Percentiles rank a stretch among this genome's conserved stretches.
Evolutionary conservation across 2,113 vertebrate genomes (phyloP).

Genomic region (Terrapene triunguis): DNA sequence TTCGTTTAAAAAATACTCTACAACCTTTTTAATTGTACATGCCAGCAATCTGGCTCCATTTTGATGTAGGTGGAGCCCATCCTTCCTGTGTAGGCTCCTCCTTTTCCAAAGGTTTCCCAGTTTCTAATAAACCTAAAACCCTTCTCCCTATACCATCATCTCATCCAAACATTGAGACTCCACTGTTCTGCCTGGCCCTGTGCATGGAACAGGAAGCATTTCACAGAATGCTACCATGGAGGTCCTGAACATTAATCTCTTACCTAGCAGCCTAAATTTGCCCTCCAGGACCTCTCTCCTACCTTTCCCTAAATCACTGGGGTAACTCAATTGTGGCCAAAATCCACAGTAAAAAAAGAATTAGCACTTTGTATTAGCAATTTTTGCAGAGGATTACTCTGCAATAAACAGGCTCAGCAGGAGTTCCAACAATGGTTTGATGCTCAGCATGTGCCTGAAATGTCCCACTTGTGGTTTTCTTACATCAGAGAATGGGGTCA

Average conservation of each 20-base stretch:
- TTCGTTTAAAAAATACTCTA: not conserved
- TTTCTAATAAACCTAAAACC: not conserved
- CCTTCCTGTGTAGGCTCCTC: not conserved
- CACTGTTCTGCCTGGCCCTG: not conserved
- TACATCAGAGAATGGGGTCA: not conserved
- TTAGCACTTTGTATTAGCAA: conserved; percentile 43
- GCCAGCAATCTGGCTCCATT: not conserved
- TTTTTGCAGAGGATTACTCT: conserved; percentile 68
- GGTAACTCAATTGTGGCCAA: conserved; percentile 9
- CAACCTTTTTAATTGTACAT: not conserved
- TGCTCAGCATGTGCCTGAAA: conserved; percentile 45
- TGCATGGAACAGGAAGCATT: not conserved
- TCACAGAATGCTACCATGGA: conserved; percentile 13
- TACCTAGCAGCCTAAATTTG: not conserved
- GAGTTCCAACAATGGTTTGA: conserved; percentile 46
- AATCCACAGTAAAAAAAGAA: conserved; percentile 23
- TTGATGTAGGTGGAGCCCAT: not conserved
- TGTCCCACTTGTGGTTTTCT: conserved; percentile 38
- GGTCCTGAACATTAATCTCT: not conserved
- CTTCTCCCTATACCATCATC: not conserved
- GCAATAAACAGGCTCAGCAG: conserved; percentile 74
- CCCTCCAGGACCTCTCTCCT: not conserved
- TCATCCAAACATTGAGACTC: not conserved
- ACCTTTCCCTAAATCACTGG: not conserved
- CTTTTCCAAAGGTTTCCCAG: not conserved